Conservation (phyloP, 2,113 vertebrate genomes). For the Empidonax traillii region DNA sequence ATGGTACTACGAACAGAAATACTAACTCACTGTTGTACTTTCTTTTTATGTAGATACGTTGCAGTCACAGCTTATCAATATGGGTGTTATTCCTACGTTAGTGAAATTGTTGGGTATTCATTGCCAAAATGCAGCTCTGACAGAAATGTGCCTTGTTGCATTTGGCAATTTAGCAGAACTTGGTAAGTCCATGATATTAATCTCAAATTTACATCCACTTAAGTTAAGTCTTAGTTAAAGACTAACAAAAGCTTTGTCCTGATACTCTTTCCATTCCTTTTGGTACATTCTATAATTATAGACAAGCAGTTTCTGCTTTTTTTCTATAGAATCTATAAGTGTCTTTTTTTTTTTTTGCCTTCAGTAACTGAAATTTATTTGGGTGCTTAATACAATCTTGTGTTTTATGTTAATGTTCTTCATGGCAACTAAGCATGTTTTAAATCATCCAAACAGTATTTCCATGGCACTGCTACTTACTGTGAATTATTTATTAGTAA, state of each 20-base stretch:
- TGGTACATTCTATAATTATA: background rate
- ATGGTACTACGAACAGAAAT: background rate
- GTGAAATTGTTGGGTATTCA: slow-evolving; percentile 94
- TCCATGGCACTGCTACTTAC: background rate
- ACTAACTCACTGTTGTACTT: slow-evolving; percentile 44
- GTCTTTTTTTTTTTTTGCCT: background rate
- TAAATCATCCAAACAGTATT: slow-evolving; percentile 16
- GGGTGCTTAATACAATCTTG: background rate
- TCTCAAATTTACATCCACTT: background rate
- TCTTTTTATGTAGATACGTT: slow-evolving; percentile 84
- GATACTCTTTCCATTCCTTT: background rate
- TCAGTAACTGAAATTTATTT: background rate
- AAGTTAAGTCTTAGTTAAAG: background rate
- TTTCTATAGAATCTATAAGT: background rate
- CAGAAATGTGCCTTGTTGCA: slow-evolving; percentile 99
- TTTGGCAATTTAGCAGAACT: slow-evolving; percentile 98
- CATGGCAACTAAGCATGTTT: background rate
- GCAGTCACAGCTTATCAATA: slow-evolving; percentile 96
- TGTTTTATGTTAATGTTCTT: background rate
- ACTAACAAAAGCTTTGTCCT: background rate
- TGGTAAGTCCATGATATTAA: slow-evolving; percentile 77
- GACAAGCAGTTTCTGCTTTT: background rate
- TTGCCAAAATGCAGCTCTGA: slow-evolving; percentile 90
- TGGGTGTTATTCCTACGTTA: slow-evolving; percentile 96
- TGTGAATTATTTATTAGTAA: slow-evolving; percentile 45